These are phyloP conservation scores for Poecilia latipinna DNA, from an alignment of 2,113 vertebrate species.

Conservation along the genomic window DNA sequence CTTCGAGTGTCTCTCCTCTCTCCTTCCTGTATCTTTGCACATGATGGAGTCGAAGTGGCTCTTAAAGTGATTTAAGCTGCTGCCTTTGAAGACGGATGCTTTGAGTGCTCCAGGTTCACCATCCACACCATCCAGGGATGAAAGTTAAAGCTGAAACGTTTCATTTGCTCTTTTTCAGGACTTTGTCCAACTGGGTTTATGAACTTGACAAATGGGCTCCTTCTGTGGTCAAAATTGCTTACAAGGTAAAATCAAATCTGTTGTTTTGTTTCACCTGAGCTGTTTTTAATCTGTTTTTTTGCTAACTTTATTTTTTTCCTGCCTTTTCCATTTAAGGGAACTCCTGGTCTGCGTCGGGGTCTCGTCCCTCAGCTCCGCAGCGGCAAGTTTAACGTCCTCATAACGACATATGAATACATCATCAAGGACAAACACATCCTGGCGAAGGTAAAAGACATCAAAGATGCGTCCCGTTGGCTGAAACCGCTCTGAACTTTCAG, in stretches of 20 bases:
- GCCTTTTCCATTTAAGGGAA: constrained; percentile 81
- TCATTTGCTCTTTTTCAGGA: constrained; percentile 73
- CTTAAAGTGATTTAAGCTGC: background rate
- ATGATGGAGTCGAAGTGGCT: background rate
- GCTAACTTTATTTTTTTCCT: background rate
- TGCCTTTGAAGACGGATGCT: background rate
- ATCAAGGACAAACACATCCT: constrained; percentile 99
- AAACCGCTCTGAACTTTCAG: background rate
- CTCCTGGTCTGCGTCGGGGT: constrained; percentile 90
- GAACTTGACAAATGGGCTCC: constrained; percentile 99
- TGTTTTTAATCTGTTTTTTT: background rate
- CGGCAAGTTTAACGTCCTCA: constrained; percentile 96
- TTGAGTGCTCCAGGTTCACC: background rate
- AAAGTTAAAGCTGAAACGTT: background rate
- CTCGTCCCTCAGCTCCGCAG: constrained; percentile 93
- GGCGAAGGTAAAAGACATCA: constrained; percentile 86
- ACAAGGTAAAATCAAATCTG: constrained; percentile 86
- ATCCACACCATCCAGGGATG: background rate
- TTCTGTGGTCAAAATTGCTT: constrained; percentile 96
- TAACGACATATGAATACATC: constrained; percentile 98
- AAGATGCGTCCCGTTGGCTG: constrained; percentile 1
- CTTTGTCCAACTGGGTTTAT: constrained; percentile 96
- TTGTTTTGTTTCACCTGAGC: background rate
- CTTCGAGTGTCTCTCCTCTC: background rate
- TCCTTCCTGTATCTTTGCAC: background rate